Evolutionary conservation across 2,113 vertebrate genomes (phyloP).

Genomic region (Rhynchomys soricoides): DNA sequence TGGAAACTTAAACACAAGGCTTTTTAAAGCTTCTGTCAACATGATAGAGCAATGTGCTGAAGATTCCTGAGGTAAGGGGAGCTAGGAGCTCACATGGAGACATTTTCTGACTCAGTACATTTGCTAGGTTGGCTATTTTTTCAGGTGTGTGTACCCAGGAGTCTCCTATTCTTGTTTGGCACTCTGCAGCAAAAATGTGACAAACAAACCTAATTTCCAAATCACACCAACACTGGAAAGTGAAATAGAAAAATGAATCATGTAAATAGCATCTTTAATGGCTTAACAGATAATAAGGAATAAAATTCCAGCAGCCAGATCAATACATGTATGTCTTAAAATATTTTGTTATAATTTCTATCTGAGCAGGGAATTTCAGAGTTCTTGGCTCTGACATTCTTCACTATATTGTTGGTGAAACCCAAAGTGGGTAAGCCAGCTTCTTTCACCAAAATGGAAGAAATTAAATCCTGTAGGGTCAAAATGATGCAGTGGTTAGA

Average conservation of each 20-base stretch:
- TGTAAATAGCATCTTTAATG: neutral
- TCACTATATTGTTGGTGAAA: too few relatives aligned
- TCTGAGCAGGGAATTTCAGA: neutral
- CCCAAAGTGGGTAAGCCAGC: fast-evolving
- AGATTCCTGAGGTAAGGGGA: fast-evolving
- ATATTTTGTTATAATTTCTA: neutral
- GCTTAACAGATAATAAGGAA: neutral
- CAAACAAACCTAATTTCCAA: neutral
- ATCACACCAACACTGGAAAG: neutral
- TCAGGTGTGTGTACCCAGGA: neutral
- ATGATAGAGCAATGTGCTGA: neutral
- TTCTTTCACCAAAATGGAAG: neutral
- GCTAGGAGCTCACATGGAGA: neutral
- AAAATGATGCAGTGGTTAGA: fast-evolving
- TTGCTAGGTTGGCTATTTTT: neutral
- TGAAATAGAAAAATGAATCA: neutral
- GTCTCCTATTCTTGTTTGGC: neutral
- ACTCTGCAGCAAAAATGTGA: neutral
- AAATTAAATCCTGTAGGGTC: fast-evolving
- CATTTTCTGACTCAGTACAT: neutral
- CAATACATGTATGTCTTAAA: neutral
- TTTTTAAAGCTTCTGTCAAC: neutral
- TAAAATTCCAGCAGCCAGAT: neutral
- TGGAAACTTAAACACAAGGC: neutral
- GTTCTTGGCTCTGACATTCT: too few relatives aligned